Conservation (phyloP, 2,888 invertebrate genomes). For the Mesorhabditis sp. region DNA sequence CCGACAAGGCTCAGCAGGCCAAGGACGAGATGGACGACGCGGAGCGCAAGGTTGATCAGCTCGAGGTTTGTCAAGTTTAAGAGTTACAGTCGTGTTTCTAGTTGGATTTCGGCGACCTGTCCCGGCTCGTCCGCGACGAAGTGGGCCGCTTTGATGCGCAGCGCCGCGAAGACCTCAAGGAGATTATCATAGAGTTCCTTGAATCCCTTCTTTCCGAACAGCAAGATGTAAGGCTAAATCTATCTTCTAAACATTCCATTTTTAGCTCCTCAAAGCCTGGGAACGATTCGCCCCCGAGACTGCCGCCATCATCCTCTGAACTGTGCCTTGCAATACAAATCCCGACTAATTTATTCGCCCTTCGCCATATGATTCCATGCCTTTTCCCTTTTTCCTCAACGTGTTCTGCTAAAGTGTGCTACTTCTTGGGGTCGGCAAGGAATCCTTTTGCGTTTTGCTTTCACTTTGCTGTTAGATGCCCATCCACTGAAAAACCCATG, state of each 20-base stretch:
- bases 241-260: constrained; percentile 15
- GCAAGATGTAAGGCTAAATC: constrained; percentile 71
- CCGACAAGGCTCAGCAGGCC: constrained; percentile 83
- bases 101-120: constrained; percentile 73
- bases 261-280: constrained; percentile 85
- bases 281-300: constrained; percentile 93
- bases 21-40: constrained; percentile 68
- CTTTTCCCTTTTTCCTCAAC: too few species aligned
- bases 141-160: constrained; percentile 84
- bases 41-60: constrained; percentile 73
- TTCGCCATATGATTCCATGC: too few species aligned
- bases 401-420: too few species aligned
- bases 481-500: too few species aligned
- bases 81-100: constrained; percentile 9
- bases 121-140: constrained; percentile 67
- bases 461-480: too few species aligned
- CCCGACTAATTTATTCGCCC: background rate
- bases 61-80: constrained; percentile 57
- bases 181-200: constrained; percentile 82
- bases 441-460: too few species aligned
- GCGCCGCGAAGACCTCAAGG: constrained; percentile 89
- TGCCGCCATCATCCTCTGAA: constrained; percentile 70
- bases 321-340: background rate
- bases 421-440: too few species aligned
- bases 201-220: constrained; percentile 91